phyloP scores from a whole-genome alignment of 37 sponge, comb jelly and placozoan genomes.

The Theonella swinhoei region DNA sequence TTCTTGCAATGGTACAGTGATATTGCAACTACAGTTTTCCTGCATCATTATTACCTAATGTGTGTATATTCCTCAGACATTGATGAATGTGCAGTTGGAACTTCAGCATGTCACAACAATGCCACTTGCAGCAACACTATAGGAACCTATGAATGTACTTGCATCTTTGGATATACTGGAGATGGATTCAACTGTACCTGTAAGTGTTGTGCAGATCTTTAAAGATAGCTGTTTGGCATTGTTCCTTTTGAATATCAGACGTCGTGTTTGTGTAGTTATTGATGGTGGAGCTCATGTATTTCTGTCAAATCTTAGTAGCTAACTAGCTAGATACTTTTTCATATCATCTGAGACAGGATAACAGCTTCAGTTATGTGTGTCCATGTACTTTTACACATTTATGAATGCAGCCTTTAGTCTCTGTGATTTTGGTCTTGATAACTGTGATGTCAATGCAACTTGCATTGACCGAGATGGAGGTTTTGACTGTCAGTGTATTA shows the following conservation, averaged over 20 bases:
- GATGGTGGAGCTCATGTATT: no score
- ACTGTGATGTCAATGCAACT: slow-evolving; percentile 19
- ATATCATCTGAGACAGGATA: no score
- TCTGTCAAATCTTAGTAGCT: no score
- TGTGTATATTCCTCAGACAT: slow-evolving; percentile 17
- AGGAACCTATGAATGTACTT: slow-evolving; percentile 53
- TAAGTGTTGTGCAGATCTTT: no score
- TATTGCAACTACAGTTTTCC: no score
- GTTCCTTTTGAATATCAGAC: no score
- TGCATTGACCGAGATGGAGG: slow-evolving; percentile 30
- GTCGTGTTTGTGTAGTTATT: no score
- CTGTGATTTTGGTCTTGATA: not conserved
- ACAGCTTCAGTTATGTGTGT: no score
- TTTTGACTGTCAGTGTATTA: slow-evolving; percentile 37
- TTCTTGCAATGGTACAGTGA: slow-evolving; percentile 15
- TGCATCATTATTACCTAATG: not conserved
- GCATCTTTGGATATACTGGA: slow-evolving; percentile 41
- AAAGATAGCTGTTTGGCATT: no score
- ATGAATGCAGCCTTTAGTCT: no score
- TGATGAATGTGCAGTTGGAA: slow-evolving; percentile 20
- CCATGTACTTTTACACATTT: no score
- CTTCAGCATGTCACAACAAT: slow-evolving; percentile 13
- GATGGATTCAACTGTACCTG: slow-evolving; percentile 2
- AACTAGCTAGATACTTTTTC: no score
- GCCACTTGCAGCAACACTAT: slow-evolving; percentile 38